Evolutionary conservation across 1,140 invertebrate species (phyloP).

Genomic region (Piezodorus guildinii): DNA sequence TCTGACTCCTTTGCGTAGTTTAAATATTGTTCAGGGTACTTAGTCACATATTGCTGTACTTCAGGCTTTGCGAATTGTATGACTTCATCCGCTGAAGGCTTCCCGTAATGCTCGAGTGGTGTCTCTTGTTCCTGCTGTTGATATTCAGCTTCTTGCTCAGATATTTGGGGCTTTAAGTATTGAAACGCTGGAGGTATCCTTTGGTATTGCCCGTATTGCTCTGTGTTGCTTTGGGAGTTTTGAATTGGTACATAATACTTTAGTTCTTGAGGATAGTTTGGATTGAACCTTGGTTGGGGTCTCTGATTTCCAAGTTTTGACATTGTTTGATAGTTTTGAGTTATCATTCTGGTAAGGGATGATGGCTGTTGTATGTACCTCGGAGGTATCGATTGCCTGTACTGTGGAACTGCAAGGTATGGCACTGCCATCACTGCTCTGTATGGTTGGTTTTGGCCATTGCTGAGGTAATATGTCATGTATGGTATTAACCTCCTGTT

Average conservation of each 20-base stretch:
- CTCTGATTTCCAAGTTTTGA: conserved; percentile 8
- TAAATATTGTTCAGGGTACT: not conserved
- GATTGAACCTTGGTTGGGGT: conserved; percentile 4
- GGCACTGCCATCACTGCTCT: conserved; percentile 6
- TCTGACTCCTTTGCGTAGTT: not conserved
- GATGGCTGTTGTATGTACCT: conserved; percentile 19
- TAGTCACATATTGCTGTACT: conserved; percentile 4
- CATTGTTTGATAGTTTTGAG: conserved; percentile 26
- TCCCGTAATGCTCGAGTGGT: not conserved
- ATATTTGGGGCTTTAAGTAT: not conserved
- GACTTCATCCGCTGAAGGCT: not conserved
- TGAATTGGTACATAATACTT: not conserved
- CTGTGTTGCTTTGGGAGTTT: not conserved
- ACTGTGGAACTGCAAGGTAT: not conserved
- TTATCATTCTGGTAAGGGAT: conserved; percentile 19
- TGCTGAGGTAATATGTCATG: conserved; percentile 63
- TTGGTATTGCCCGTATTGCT: not conserved
- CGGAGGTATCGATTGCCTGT: conserved; percentile 29
- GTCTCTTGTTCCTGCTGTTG: not conserved
- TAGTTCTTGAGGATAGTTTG: not conserved
- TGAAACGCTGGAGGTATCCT: not conserved
- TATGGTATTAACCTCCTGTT: conserved; percentile 65
- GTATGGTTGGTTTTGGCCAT: conserved; percentile 31
- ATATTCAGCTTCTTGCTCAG: conserved; percentile 1
- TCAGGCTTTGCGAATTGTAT: conserved; percentile 11